Base-by-base conservation (phyloP, 2,113 vertebrate genomes). In the Thunnus thynnus region DNA sequence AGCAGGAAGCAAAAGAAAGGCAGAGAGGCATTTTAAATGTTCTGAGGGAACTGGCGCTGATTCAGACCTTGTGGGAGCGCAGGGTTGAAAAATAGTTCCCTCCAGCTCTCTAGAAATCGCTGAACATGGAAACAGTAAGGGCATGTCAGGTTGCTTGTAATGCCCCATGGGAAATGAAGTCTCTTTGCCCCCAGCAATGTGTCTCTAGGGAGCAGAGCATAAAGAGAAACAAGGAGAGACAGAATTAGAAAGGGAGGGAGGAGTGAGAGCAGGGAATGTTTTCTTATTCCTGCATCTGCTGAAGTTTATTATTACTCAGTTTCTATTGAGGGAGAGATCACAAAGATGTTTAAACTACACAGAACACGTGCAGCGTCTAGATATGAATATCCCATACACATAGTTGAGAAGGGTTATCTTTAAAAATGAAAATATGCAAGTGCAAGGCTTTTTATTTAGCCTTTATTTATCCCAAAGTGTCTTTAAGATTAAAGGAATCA, bases 81-180 rank as follows among this genome's bases (percentile, higher is more conserved):
- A 11, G 27, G 63, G 36, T 63, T 54, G 67, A 66, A 71, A 76
- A 90, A 86, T 30, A 22, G 25, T 82, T 87, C 71, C 82, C 84
- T 64, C 44, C 78, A 83, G 90, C 86, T 10, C 63, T 83, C 63
- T 44, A 83, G 70, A 88, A 90, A 83, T 52, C 0, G 83, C 90
- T 92, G 91, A 92, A 84, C 83, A 72, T 47, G 60, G 78, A 84
- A 88, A 83, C 56, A 60, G 67, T 27, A 3, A 83, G 68, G 83
- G 75, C 71, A 17, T 8, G 58, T 72, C 74, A 63, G 87, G 87
- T 81, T 67, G 75, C 67, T 30, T 71, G 44, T 68, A 62, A 85
- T 55, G 89, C 84, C 78, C 30, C 74, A 25, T 84, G 89, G 79
- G 90, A 91, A 88, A 85, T 77, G 73, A 77, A 86, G 86, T 90